These are phyloP conservation scores for Coendou prehensilis DNA, from an alignment of 2,797 vertebrate genomes.

Conservation along the genomic window DNA sequence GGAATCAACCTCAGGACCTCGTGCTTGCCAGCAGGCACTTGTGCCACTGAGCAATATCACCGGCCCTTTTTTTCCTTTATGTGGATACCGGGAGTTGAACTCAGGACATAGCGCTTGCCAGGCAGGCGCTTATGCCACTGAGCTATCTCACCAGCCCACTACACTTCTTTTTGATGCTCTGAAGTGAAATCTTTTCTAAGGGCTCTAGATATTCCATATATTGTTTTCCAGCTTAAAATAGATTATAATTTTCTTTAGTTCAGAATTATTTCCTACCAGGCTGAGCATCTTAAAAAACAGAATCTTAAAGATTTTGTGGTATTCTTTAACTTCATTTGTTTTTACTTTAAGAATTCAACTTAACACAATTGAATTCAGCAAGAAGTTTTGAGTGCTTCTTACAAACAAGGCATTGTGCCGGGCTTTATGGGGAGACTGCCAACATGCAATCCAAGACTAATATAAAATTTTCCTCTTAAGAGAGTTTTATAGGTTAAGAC, in stretches of 20 bases:
- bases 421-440: not conserved
- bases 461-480: not conserved
- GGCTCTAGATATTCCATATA: not conserved
- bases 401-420: not conserved
- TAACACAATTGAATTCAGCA: not conserved
- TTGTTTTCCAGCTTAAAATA: not conserved
- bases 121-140: no score
- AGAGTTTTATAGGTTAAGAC: not conserved
- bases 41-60: no score
- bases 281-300: not conserved
- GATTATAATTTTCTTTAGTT: not conserved
- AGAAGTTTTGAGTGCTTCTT: not conserved
- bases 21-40: no score
- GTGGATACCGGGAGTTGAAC: no score
- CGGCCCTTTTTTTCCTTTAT: no score
- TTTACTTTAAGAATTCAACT: constrained; percentile 32
- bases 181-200: not conserved
- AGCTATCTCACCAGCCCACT: no score
- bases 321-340: not conserved
- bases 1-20: no score
- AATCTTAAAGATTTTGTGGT: not conserved
- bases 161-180: not conserved
- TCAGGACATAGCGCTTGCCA: no score
- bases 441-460: not conserved
- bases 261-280: not conserved